These are phyloP conservation scores for Empidonax traillii DNA, from an alignment of 2,113 vertebrate genomes.

Conservation along the genomic window DNA sequence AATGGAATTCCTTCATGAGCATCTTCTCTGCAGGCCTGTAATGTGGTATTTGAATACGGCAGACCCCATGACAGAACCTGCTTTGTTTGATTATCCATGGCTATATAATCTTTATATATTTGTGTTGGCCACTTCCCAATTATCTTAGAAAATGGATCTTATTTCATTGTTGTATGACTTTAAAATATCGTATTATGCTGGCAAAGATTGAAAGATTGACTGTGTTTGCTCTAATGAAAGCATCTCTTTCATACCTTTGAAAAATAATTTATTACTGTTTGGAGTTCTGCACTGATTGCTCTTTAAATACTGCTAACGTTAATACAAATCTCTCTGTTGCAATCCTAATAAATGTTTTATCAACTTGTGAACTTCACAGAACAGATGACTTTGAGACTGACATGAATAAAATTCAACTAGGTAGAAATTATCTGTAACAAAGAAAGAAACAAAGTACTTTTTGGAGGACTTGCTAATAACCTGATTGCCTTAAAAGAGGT, in stretches of 20 bases:
- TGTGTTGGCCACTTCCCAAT: neutral
- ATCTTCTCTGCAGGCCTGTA: neutral
- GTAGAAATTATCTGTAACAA: neutral
- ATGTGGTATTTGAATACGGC: neutral
- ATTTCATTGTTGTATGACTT: neutral
- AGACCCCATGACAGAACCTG: neutral
- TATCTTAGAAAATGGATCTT: neutral
- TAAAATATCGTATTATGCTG: neutral
- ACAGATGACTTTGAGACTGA: conserved; percentile 2
- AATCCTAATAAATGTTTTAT: conserved; percentile 50
- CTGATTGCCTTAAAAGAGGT: neutral
- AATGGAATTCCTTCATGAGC: neutral
- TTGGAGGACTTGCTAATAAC: neutral
- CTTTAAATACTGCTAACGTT: neutral
- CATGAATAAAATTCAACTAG: neutral
- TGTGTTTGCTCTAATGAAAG: neutral
- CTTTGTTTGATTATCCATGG: neutral
- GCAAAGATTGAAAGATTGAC: neutral
- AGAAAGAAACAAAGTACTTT: neutral
- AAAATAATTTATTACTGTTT: conserved; percentile 29
- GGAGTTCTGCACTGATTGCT: conserved; percentile 20
- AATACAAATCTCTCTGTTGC: neutral
- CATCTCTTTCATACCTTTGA: neutral
- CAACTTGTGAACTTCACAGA: conserved; percentile 12
- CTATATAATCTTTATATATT: neutral